Conservation (phyloP, 2,888 invertebrate genomes). For the Epicampocera succincta region DNA sequence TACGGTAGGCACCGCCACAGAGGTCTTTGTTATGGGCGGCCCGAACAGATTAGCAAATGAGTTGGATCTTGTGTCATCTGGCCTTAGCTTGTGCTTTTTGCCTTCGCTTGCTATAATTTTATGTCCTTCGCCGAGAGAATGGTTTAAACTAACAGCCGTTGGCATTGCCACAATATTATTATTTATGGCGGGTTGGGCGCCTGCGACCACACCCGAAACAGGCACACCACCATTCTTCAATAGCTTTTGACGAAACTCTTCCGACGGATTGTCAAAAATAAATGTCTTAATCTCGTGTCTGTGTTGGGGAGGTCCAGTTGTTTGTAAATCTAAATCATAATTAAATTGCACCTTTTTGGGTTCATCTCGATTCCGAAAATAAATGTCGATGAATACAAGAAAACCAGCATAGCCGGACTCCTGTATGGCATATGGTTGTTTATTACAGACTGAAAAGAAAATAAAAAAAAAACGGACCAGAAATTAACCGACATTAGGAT, state of each 20-base stretch:
- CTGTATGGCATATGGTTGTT: conserved; percentile 93
- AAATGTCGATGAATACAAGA: conserved; percentile 93
- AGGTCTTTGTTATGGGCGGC: conserved; percentile 89
- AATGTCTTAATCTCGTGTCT: conserved; percentile 90
- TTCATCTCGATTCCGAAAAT: conserved; percentile 93
- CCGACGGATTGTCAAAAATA: conserved; percentile 91
- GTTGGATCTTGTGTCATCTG: conserved; percentile 84
- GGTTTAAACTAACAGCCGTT: conserved; percentile 49
- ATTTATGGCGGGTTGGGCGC: conserved; percentile 62
- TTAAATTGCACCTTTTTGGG: conserved; percentile 91
- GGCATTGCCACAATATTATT: conserved; percentile 65
- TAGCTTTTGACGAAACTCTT: conserved; percentile 93
- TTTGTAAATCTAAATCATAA: conserved; percentile 93
- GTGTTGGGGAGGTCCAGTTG: conserved; percentile 87
- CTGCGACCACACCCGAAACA: conserved; percentile 75
- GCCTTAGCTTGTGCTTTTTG: conserved; percentile 85
- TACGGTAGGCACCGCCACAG: conserved; percentile 43
- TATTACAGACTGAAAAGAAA: conserved; percentile 89
- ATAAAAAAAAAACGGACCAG: neutral
- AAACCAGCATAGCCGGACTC: conserved; percentile 99
- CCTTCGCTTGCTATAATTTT: conserved; percentile 40
- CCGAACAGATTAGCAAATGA: conserved; percentile 92
- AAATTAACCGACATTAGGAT: too few species aligned
- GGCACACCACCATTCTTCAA: conserved; percentile 91
- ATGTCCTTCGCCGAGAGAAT: conserved; percentile 30